These are phyloP conservation scores for Brenthis daphne DNA, from an alignment of 2,888 invertebrate genomes.

Conservation along the genomic window DNA sequence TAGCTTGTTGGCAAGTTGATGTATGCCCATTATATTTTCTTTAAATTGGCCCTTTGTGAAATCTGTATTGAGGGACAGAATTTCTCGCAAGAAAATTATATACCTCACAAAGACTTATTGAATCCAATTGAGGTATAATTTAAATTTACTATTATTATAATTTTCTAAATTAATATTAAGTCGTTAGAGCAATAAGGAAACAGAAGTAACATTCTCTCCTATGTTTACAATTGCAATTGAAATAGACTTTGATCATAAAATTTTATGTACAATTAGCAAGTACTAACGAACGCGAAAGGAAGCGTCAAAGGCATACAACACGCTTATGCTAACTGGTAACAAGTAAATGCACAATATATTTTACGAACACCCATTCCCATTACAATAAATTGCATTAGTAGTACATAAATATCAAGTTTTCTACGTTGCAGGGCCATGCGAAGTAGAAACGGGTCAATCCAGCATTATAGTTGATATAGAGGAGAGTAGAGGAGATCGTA, in stretches of 20 bases:
- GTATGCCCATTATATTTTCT: constrained; percentile 27
- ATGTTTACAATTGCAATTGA: constrained; percentile 12
- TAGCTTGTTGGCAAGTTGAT: constrained; percentile 23
- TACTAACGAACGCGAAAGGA: constrained; percentile 31
- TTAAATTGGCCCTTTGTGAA: constrained; percentile 31
- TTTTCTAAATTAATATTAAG: constrained; percentile 2
- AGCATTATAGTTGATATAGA: constrained; percentile 95
- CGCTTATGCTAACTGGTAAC: constrained; percentile 2
- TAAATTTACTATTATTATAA: neutral
- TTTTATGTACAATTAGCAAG: constrained; percentile 37
- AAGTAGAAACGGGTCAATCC: constrained; percentile 92
- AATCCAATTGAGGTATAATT: no score
- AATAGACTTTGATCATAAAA: constrained; percentile 12
- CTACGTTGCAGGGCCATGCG: constrained; percentile 83
- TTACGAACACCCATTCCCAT: constrained; percentile 12
- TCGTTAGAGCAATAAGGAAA: constrained; percentile 1
- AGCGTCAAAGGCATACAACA: constrained; percentile 14
- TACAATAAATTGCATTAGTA: neutral
- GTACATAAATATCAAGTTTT: neutral
- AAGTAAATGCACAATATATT: constrained; percentile 4
- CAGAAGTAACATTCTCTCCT: constrained; percentile 1
- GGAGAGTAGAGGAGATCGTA: constrained; percentile 92
- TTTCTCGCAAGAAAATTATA: no score
- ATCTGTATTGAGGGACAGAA: neutral
- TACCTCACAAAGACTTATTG: no score